Base-by-base conservation (phyloP, 1,140 invertebrate genomes). In the Scaptodrosophila lebanonensis region DNA sequence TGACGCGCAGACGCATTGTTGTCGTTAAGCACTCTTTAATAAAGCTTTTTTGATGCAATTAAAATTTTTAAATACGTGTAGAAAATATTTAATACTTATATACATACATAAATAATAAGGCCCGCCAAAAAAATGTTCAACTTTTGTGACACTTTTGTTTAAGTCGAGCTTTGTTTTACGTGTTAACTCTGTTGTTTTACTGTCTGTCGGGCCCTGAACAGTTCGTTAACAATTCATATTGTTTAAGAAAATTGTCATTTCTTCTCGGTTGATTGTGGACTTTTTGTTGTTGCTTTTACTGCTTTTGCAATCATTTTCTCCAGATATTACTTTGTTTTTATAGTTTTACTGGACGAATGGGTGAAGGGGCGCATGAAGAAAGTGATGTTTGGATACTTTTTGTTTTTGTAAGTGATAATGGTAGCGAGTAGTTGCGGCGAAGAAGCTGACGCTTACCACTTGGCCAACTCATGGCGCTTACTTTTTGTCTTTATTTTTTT, bases 31-130 rank as follows among this genome's bases (percentile, higher is more conserved):
- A 38, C 35, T 42, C 18, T 65, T 65, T 60, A 44, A 52, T 48
- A 56, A 32, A 29, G 25, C 52, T 69, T 49, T 67, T 49, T 20
- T 79, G 54, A 58, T 79, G 54, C 68, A 77, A 77, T 77, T 77
- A 77, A 77, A 79, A 73, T 77, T 71, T 64, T 13, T 70, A 70
- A 70, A 70, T 70, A 76, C 62, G 56, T 61, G 22, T 25, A 25
- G 3, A 25, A 75, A 53, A 47, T 52, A 50, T 50, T 45, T 52
- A 62, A 76, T 56, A 59, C 76, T 56, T 56, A 67, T 52, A 68
- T 32, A 62, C 49, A 25, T 15, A 54, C 20, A 33, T 32, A 29
- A 48, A 15, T 38, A 38, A 17, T 9, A 7, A 54, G 20, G 20
- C 12, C 12, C 44, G 32, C 9, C 38, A 51, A 59, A 38, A 44